phyloP scores from a whole-genome alignment of 2,797 vertebrate species.

The Oreonectes daqikongensis region DNA sequence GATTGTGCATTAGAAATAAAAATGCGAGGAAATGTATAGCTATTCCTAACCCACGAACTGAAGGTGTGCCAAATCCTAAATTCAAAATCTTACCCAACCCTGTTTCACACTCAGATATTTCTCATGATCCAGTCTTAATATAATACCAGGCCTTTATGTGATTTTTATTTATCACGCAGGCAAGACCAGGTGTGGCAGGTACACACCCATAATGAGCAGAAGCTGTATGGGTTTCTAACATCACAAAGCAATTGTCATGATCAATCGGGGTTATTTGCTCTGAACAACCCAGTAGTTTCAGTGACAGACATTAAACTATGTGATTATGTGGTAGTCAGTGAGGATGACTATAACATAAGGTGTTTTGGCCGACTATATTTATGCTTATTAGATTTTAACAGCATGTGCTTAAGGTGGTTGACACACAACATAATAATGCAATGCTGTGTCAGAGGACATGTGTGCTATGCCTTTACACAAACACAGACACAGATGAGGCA shows the following conservation, averaged over 20 bases:
- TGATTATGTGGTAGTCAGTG: neutral
- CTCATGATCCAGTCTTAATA: constrained; percentile 24
- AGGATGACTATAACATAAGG: neutral
- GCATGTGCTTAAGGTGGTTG: neutral
- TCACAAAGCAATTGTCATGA: neutral
- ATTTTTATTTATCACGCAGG: constrained; percentile 20
- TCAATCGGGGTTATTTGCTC: neutral
- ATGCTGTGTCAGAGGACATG: neutral
- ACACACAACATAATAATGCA: neutral
- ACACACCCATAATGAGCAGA: neutral
- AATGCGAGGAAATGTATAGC: neutral
- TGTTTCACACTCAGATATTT: constrained; percentile 12
- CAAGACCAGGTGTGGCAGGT: constrained; percentile 23
- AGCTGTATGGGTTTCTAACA: constrained; percentile 6
- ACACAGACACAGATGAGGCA: neutral
- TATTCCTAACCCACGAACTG: neutral
- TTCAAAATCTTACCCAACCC: neutral
- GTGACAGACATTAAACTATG: neutral
- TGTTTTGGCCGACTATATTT: neutral
- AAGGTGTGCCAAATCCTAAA: neutral
- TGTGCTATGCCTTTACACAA: neutral
- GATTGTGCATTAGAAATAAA: neutral
- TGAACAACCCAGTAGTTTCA: neutral
- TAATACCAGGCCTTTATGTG: neutral
- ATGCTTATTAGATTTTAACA: neutral